A percentile compares a stretch with the other conserved stretches of the same genome.
Evolutionary conservation across 2,113 vertebrate genomes (phyloP).

Genomic region (Carassius carassius): DNA sequence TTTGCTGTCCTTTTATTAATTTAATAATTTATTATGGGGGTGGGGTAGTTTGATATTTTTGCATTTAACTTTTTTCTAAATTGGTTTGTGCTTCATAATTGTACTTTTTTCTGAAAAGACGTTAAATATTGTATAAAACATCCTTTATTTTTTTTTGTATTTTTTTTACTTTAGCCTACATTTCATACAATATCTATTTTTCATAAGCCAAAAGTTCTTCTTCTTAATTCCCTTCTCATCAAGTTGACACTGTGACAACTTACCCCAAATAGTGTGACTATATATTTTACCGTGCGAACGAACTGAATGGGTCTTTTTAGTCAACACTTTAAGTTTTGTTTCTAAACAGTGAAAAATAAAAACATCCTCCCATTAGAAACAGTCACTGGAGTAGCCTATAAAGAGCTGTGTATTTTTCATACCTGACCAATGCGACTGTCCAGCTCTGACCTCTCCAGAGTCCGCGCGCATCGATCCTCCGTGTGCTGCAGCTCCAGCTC

Average conservation of each 20-base stretch:
- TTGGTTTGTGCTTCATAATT: background rate
- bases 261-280: too few relatives aligned
- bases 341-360: background rate
- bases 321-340: background rate
- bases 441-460: conserved; percentile 75
- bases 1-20: too few relatives aligned
- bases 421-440: conserved; percentile 76
- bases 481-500: conserved; percentile 76
- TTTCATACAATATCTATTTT: too few relatives aligned
- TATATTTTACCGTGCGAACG: background rate
- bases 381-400: background rate
- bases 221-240: too few relatives aligned
- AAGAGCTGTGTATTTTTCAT: background rate
- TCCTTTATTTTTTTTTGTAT: too few relatives aligned
- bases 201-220: too few relatives aligned
- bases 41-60: too few relatives aligned
- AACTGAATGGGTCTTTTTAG: background rate
- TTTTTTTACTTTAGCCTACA: too few relatives aligned
- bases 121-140: background rate
- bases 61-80: background rate
- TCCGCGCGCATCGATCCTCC: conserved; percentile 73
- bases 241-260: too few relatives aligned
- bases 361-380: too few relatives aligned
- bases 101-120: background rate
- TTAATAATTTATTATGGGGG: too few relatives aligned